Percentiles rank a stretch among this genome's conserved stretches.
These are phyloP conservation scores for Panurus biarmicus DNA, from an alignment of 2,113 vertebrate species.

Conservation along the genomic window DNA sequence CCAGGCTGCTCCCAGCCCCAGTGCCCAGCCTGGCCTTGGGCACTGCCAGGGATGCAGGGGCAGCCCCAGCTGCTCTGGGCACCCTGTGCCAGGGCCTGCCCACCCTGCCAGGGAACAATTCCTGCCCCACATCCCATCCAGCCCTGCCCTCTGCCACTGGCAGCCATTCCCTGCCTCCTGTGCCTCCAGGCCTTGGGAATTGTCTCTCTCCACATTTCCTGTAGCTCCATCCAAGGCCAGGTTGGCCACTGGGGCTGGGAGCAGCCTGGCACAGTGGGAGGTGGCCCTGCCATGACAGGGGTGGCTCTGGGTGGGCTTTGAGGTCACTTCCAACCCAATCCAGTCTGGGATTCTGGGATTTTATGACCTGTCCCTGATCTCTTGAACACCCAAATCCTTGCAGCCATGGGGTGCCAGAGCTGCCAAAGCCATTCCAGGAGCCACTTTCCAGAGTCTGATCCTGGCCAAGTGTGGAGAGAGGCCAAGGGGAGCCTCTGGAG, in stretches of 20 bases:
- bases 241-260: neutral
- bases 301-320: neutral
- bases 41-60: too few species aligned
- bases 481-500: neutral
- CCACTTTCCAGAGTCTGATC: neutral
- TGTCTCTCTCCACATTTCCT: neutral
- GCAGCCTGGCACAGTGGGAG: neutral
- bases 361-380: neutral
- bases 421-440: neutral
- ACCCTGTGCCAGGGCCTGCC: too few species aligned
- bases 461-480: neutral
- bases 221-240: neutral
- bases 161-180: neutral
- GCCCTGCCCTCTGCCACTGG: neutral
- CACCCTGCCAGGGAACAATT: too few species aligned
- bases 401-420: neutral
- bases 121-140: neutral
- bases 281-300: neutral
- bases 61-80: too few species aligned
- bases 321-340: neutral
- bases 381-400: neutral
- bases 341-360: neutral
- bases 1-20: too few species aligned
- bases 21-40: too few species aligned
- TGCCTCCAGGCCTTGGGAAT: accelerated